Base-by-base conservation (phyloP, 2,113 vertebrate genomes). In the Plecotus auritus region DNA sequence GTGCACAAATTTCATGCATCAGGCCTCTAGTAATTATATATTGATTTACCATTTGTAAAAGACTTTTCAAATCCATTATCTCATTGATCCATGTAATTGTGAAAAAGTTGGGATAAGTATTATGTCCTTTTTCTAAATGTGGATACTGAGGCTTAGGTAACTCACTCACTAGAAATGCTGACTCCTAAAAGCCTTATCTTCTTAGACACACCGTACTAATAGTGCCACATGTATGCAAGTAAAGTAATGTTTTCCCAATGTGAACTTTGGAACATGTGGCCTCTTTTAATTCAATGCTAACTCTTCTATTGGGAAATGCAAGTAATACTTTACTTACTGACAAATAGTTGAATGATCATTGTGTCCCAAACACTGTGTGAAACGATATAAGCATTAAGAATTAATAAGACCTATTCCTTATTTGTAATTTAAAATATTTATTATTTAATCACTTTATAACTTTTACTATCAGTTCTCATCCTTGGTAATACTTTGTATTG, bases 281-380 rank as follows among this genome's bases (percentile, higher is more conserved):
- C 11, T 85, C 47, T 95, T 88, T 88, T 51, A 54, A 88, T 84
- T 85, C 70, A 85, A 0, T 64, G 61, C 49, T 85, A 49, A 22
- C 45, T 73, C 56, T 80, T 47, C 72, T 84, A 4, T 72, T 72
- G 78, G 42, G 11, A 54, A 84, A 54, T 77, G 28, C 30, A 89
- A 37, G 45, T 92, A 32, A 78, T 92, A 49, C 23, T 81, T 88
- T 84, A 59, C 59, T 92, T 64, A 77, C 45, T 95, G 40, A 89
- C 54, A 66, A 56, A 74, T 67, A 66, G 11, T 78, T 73, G 35
- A 92, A 64, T 35, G 72, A 54, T 54, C 9, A 40, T 45, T 37
- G 30, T 85, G 30, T 85, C 64, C 72, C 64, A 77, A 85, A 90
- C 28, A 85, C 51, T 42, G 18, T 70, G 40, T 91, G 67, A 86